Conservation (phyloP, 2,888 invertebrate species). For the Pseudanteris insignis region DNA sequence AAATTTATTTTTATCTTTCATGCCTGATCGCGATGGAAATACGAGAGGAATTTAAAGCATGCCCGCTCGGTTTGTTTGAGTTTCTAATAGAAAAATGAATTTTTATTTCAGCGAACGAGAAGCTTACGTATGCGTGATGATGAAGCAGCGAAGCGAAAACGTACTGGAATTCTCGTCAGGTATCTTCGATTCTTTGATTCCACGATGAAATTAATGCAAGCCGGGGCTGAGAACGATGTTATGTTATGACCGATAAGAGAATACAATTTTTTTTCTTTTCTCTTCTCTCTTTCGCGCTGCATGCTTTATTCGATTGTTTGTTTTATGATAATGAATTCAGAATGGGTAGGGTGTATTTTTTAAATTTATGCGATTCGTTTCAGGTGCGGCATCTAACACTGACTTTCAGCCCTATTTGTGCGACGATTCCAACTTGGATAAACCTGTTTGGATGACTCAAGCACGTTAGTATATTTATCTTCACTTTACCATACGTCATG, state of each 20-base stretch:
- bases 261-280: constrained; percentile 2
- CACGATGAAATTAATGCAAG: constrained; percentile 24
- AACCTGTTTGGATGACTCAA: constrained; percentile 72
- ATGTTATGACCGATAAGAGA: constrained; percentile 14
- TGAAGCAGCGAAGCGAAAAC: constrained; percentile 71
- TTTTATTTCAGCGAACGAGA: constrained; percentile 69
- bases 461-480: constrained; percentile 68
- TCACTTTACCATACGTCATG: constrained; percentile 18
- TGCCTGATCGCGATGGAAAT: too few relatives aligned
- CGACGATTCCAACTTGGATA: constrained; percentile 68
- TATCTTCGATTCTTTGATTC: constrained; percentile 40
- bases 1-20: too few relatives aligned
- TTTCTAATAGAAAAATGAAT: too few relatives aligned
- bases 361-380: constrained; percentile 28
- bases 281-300: neutral
- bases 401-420: constrained; percentile 66
- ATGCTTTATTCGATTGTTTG: too few relatives aligned
- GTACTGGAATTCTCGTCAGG: constrained; percentile 70
- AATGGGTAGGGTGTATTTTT: too few relatives aligned
- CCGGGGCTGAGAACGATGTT: constrained; percentile 11
- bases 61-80: too few relatives aligned
- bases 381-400: constrained; percentile 61
- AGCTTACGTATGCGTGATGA: constrained; percentile 70
- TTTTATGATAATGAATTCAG: constrained; percentile 31
- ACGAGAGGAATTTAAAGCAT: too few relatives aligned